These are phyloP conservation scores for Enteromius radiatus DNA, from an alignment of 2,797 vertebrate species.

Conservation along the genomic window DNA sequence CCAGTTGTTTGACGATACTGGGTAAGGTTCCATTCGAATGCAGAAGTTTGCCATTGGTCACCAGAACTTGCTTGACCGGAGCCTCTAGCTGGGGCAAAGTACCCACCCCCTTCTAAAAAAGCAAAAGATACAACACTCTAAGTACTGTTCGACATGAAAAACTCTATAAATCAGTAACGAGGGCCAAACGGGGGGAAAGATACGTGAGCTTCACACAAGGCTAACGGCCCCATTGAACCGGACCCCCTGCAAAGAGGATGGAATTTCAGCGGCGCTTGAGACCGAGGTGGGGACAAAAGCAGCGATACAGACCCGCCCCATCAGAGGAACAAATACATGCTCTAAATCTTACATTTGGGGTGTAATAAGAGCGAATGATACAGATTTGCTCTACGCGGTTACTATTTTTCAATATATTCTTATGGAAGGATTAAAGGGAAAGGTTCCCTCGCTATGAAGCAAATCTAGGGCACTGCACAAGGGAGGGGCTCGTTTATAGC, in stretches of 20 bases:
- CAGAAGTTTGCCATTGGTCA: conserved; percentile 81
- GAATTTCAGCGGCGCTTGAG: conserved; percentile 74
- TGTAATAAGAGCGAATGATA: background rate
- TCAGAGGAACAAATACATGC: conserved; percentile 63
- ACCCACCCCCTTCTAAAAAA: conserved; percentile 74
- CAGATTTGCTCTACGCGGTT: background rate
- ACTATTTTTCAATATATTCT: background rate
- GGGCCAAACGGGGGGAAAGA: conserved; percentile 4
- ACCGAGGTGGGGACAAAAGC: conserved; percentile 68
- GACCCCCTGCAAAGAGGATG: conserved; percentile 69
- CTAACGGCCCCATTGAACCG: conserved; percentile 61
- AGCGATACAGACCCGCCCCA: conserved; percentile 59
- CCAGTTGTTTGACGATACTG: conserved; percentile 78
- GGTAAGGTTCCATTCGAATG: conserved; percentile 80
- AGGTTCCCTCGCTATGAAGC: conserved; percentile 10
- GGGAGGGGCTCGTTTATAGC: conserved; percentile 27
- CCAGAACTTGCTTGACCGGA: conserved; percentile 78
- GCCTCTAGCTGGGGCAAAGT: conserved; percentile 80
- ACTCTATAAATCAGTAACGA: conserved; percentile 44
- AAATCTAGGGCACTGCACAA: conserved; percentile 38
- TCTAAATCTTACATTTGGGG: conserved; percentile 42
- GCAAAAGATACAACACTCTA: conserved; percentile 27
- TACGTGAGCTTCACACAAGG: conserved; percentile 40
- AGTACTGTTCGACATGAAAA: conserved; percentile 29
- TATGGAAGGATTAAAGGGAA: background rate